Evolutionary conservation across 2,888 invertebrate genomes (phyloP), one percentile per base, ranked within the genome.

Genomic region (Cylloceria caligata): DNA sequence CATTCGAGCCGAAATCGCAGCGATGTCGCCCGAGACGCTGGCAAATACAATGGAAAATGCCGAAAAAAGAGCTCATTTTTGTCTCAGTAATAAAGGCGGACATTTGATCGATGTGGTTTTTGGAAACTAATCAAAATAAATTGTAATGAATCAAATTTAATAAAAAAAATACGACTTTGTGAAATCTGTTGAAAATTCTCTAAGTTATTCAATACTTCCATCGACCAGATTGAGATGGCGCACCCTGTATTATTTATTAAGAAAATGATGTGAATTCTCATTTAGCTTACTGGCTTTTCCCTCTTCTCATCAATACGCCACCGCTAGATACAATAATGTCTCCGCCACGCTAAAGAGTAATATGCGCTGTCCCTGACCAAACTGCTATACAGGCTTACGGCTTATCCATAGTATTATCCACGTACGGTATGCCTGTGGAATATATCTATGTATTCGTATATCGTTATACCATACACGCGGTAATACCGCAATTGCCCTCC

Each of bases 401-500:
- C 47, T 45, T 27, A 49, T 68, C 7, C 21, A 52, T 30, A 30
- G 67, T 49, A 47, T 19, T 19, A 67, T 34, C n/a, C 34, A 21
- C 49, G 9, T 39, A 16, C n/a, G n/a, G 6, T 9, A 45, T 7
- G 11, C 19, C 16, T 11, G 19, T 19, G 36, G 30, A n/a, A 62
- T 62, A 62, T 62, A 62, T 11, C 42, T 71, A 71, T 71, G 39
- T 30, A 57, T 71, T 42, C 71, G 45, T 71, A 71, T 42, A 71
- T 71, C 71, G 71, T 71, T 71, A 69, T 55, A 57, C 19, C 71
- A 42, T 71, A 71, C 71, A 71, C 39, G 75, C 16, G 65, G 55
- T 71, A 71, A 80, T 75, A 80, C 69, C 71, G 80, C 75, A 76
- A 76, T 81, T 76, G 76, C 67, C 67, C 71, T 76, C 9, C 71